Base-by-base conservation (phyloP, 2,888 invertebrate species). In the Scotopteryx bipunctaria region DNA sequence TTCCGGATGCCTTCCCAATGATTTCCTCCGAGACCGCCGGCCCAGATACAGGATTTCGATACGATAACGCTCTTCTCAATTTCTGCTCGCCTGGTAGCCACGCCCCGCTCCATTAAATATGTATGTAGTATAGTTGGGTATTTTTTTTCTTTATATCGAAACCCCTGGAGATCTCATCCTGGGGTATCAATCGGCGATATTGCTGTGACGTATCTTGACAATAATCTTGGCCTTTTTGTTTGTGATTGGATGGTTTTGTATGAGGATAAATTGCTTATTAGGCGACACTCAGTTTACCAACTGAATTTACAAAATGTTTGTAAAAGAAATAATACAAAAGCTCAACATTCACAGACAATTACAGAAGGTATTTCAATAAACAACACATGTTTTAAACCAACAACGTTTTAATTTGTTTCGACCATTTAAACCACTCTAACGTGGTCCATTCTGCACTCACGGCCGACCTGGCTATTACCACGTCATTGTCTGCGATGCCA, bases 1-100 rank as follows among this genome's bases (percentile, higher is more conserved):
- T 91, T 91, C 91, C 91, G 92, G 93, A 92, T 93, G 93, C 93
- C 93, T 93, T 93, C 92, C 92, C 93, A 92, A 93, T 94, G 94
- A 94, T 94, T 94, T 94, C 94, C 94, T 94, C 91, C 81, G 94
- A 94, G 94, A 94, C 92, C 86, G 82, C 82, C 86, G 84, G 82
- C 83, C 87, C 83, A 85, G 90, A 91, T 90, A 88, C 86, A 78
- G 86, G 87, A 87, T 89, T 89, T 86, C 88, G 86, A 88, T 89
- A 87, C 86, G 90, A 90, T 91, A 90, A 83, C 86, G 83, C 79
- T 55, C 44, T 81, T 82, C 83, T 83, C 86, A 83, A 87, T 87
- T 86, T 84, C 83, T 83, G 78, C 73, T 78, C 72, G 76, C 77
- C 75, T 75, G 73, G 81, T 83, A 76, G 74, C 83, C 82, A 80